These are phyloP conservation scores for Dione vanillae DNA, from an alignment of 2,888 invertebrate species.

Conservation along the genomic window DNA sequence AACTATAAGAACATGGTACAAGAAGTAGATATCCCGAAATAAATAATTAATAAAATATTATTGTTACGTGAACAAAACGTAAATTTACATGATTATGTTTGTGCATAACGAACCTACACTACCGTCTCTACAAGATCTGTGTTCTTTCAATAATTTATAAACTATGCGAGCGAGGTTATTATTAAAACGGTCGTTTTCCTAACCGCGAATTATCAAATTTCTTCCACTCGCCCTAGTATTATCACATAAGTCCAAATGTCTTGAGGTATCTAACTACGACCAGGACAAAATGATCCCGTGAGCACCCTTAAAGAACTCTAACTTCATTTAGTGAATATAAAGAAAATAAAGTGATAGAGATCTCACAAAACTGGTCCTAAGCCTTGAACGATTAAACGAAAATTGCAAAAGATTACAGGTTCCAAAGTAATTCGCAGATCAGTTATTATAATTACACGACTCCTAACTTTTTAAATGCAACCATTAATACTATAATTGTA, in stretches of 20 bases:
- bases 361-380: constrained; percentile 60
- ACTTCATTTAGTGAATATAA: constrained; percentile 32
- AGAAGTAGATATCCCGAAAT: not conserved
- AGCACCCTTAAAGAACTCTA: constrained; percentile 35
- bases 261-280: constrained; percentile 63
- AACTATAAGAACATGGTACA: not conserved
- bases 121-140: constrained; percentile 35
- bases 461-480: constrained; percentile 71
- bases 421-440: constrained; percentile 69
- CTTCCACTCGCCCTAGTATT: constrained; percentile 78
- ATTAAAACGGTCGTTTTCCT: constrained; percentile 81
- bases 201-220: constrained; percentile 84
- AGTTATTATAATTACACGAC: constrained; percentile 73
- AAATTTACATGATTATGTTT: not conserved
- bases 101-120: not conserved
- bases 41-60: not conserved
- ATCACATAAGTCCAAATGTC: constrained; percentile 83
- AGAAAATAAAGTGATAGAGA: constrained; percentile 52
- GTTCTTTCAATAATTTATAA: constrained; percentile 67
- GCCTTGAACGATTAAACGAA: constrained; percentile 76
- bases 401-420: constrained; percentile 80
- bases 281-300: constrained; percentile 54
- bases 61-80: not conserved
- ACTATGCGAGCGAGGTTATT: constrained; percentile 77
- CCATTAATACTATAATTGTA: constrained; percentile 58